Conservation (phyloP, 2,113 vertebrate genomes). For the Pterocles gutturalis region DNA sequence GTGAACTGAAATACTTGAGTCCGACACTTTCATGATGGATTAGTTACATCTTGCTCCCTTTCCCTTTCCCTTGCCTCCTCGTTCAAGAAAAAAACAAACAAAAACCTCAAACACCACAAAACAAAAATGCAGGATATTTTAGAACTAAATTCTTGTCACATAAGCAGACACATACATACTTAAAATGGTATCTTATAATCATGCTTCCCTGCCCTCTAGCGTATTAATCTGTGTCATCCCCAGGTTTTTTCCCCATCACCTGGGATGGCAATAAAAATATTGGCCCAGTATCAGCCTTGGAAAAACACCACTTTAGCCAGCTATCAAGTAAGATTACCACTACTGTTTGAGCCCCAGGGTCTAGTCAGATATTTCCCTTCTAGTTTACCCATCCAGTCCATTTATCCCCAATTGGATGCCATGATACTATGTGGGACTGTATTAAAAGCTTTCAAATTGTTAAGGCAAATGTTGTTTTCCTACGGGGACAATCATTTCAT, state of each 20-base stretch:
- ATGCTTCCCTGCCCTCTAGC: neutral
- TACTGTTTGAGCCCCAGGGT: neutral
- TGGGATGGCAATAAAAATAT: neutral
- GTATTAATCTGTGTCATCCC: neutral
- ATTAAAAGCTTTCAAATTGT: neutral
- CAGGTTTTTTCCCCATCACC: neutral
- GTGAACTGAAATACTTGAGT: neutral
- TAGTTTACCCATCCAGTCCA: no score
- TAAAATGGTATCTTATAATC: neutral
- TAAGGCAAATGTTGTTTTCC: neutral
- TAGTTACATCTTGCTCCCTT: neutral
- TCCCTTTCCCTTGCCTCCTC: neutral
- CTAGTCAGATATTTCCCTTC: neutral
- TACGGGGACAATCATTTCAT: neutral
- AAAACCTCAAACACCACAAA: neutral
- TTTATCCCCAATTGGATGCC: neutral
- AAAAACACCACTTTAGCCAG: neutral
- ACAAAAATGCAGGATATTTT: neutral
- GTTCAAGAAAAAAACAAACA: neutral
- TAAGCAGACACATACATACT: neutral
- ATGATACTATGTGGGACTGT: neutral
- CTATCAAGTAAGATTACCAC: neutral
- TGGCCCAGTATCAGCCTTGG: neutral
- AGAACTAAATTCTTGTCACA: neutral
- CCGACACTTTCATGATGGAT: neutral